phyloP scores from a whole-genome alignment of 1,140 invertebrate species.

The Agraylea sexmaculata region DNA sequence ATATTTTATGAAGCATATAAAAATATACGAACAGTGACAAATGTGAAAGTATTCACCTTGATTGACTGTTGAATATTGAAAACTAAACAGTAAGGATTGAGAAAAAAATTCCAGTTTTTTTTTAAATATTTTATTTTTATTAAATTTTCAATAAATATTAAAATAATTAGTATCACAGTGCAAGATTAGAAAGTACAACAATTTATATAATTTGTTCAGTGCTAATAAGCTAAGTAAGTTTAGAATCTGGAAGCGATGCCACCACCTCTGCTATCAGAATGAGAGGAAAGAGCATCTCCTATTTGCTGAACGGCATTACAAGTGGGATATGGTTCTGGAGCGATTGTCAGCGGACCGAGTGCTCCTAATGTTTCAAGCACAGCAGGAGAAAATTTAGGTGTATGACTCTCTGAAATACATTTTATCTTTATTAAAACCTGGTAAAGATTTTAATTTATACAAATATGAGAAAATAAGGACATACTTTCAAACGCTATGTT shows the following conservation, averaged over 20 bases:
- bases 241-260: conserved; percentile 50
- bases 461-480: conserved; percentile 2
- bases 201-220: not conserved
- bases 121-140: conserved; percentile 7
- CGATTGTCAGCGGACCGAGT: conserved; percentile 9
- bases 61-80: too few species aligned
- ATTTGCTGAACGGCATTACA: conserved; percentile 48
- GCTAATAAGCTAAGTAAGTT: too few species aligned
- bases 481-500: conserved; percentile 19
- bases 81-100: too few species aligned
- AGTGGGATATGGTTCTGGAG: conserved; percentile 39
- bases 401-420: conserved; percentile 15
- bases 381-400: conserved; percentile 5
- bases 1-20: too few species aligned
- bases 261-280: conserved; percentile 52
- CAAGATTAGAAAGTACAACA: not conserved
- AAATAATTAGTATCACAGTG: not conserved
- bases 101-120: conserved; percentile 3
- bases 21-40: too few species aligned
- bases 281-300: conserved; percentile 42
- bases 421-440: not conserved
- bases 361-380: conserved; percentile 9
- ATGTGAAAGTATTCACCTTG: too few species aligned
- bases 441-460: not conserved
- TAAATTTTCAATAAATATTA: conserved; percentile 8